A percentile compares a stretch with the other conserved stretches of the same genome.
These are phyloP conservation scores for Parazoanthus darwini DNA, from an alignment of 92 coral and sea anemone species.

Conservation along the genomic window DNA sequence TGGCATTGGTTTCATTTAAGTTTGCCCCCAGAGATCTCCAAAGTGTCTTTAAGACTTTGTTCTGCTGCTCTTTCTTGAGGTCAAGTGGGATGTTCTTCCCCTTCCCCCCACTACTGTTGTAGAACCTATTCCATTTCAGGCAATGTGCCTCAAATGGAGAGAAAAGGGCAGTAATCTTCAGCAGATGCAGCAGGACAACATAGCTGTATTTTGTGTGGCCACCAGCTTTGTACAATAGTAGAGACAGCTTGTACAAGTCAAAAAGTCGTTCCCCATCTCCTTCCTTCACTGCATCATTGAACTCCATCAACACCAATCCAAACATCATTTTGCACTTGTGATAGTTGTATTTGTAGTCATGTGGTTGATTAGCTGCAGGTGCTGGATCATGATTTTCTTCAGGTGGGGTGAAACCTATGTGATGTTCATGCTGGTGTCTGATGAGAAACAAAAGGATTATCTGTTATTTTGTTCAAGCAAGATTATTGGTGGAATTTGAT, in stretches of 20 bases:
- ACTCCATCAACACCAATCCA: slow-evolving; percentile 21
- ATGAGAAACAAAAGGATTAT: not conserved
- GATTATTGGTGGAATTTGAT: too few species aligned
- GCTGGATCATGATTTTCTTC: not conserved
- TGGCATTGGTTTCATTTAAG: slow-evolving; percentile 24
- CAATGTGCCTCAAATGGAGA: slow-evolving; percentile 22
- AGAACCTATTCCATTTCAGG: slow-evolving; percentile 39
- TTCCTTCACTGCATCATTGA: slow-evolving; percentile 9
- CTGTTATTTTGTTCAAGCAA: too few species aligned
- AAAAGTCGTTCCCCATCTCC: not conserved
- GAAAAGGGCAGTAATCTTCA: slow-evolving; percentile 8
- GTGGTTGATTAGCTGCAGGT: not conserved
- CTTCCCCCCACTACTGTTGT: slow-evolving; percentile 19
- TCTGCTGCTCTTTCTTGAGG: slow-evolving; percentile 35
- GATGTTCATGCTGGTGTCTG: not conserved
- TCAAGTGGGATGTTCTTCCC: slow-evolving; percentile 41
- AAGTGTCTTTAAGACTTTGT: slow-evolving; percentile 40
- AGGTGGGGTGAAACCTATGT: not conserved
- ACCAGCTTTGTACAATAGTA: slow-evolving; percentile 11
- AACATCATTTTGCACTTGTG: slow-evolving; percentile 17
- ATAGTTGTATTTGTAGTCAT: slow-evolving; percentile 37
- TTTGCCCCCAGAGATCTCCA: slow-evolving; percentile 47
- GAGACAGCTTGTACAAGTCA: slow-evolving; percentile 15
- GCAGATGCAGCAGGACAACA: slow-evolving; percentile 24
- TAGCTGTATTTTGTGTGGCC: not conserved